Evolutionary conservation across 2,113 vertebrate genomes (phyloP).

Genomic region (Cranoglanis bouderius): DNA sequence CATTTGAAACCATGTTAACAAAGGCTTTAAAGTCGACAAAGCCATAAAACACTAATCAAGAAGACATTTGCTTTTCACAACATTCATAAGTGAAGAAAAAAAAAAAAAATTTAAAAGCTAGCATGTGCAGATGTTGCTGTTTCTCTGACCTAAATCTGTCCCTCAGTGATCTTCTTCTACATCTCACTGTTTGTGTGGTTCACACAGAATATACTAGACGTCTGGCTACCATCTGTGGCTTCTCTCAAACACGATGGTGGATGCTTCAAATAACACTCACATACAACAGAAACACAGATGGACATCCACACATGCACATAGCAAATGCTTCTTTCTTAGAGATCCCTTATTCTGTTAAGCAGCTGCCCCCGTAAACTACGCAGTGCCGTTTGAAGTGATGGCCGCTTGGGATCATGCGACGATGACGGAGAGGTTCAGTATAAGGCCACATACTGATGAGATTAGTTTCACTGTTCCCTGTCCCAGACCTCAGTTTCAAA

Average conservation of each 20-base stretch:
- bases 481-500: not conserved
- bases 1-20: not conserved
- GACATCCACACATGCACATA: conserved; percentile 32
- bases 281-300: conserved; percentile 21
- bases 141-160: conserved; percentile 39
- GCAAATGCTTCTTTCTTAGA: conserved; percentile 32
- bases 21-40: not conserved
- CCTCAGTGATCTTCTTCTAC: conserved; percentile 43
- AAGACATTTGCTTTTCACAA: not conserved
- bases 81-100: not conserved
- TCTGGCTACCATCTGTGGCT: conserved; percentile 51
- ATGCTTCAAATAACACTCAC: conserved; percentile 48
- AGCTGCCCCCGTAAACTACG: conserved; percentile 32
- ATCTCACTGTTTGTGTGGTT: conserved; percentile 55
- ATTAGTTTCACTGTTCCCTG: conserved; percentile 43
- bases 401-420: conserved; percentile 39
- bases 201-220: conserved; percentile 40
- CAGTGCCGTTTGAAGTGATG: conserved; percentile 37
- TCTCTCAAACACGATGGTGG: conserved; percentile 44
- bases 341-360: conserved; percentile 13
- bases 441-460: conserved; percentile 39
- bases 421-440: conserved; percentile 30
- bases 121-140: conserved; percentile 13
- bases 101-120: not conserved
- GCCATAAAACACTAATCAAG: not conserved